phyloP scores from a whole-genome alignment of 2,113 vertebrate species.

The Phalacrocorax pelagicus region DNA sequence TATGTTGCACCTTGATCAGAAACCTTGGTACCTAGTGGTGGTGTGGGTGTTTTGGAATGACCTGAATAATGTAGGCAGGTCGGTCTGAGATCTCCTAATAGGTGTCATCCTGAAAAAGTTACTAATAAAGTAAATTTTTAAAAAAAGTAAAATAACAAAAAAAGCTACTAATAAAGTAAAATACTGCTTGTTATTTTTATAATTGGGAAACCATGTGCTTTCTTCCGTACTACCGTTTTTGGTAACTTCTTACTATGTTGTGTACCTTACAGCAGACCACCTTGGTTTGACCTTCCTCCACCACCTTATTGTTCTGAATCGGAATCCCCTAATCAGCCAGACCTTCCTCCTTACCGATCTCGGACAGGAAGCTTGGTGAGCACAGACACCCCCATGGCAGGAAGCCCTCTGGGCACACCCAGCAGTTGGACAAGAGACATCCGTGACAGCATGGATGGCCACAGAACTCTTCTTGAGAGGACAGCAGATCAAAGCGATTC shows the following conservation, averaged over 20 bases:
- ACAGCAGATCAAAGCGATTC: constrained; percentile 39
- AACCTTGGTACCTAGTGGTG: neutral
- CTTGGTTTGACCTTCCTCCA: constrained; percentile 96
- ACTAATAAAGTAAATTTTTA: no score
- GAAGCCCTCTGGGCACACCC: constrained; percentile 11
- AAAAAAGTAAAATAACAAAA: no score
- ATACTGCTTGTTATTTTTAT: neutral
- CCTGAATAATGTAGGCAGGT: neutral
- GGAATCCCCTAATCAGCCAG: constrained; percentile 75
- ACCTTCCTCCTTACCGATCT: constrained; percentile 87
- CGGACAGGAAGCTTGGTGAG: constrained; percentile 66
- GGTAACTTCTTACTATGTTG: constrained; percentile 1
- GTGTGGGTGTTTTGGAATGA: neutral
- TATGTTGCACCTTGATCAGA: neutral
- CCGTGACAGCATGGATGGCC: neutral
- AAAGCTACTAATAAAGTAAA: neutral
- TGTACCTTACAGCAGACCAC: constrained; percentile 80
- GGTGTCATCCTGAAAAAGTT: neutral
- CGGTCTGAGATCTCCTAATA: neutral
- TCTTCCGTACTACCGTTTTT: neutral
- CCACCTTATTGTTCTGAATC: constrained; percentile 88
- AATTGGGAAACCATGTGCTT: neutral
- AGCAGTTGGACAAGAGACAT: neutral
- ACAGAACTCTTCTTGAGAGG: constrained; percentile 35
- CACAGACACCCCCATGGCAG: constrained; percentile 28